Evolutionary conservation across 2,797 vertebrate species (phyloP).

Genomic region (Myioborus miniatus): DNA sequence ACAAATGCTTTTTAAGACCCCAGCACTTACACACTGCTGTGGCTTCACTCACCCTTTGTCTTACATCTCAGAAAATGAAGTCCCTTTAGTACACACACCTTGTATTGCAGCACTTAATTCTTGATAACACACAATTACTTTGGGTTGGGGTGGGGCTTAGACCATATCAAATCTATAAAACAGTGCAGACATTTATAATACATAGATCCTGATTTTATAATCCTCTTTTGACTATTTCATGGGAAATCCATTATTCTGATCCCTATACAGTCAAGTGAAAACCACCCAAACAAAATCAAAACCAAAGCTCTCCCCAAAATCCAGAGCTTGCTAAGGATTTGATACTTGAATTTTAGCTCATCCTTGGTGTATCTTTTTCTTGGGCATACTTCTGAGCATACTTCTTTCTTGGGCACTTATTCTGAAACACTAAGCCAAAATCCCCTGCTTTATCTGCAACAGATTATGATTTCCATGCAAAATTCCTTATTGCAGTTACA

Average conservation of each 20-base stretch:
- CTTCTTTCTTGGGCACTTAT: not conserved
- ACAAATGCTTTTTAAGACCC: not conserved
- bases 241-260: not conserved
- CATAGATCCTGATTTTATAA: constrained; percentile 3
- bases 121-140: not conserved
- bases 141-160: not conserved
- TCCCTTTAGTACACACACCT: not conserved
- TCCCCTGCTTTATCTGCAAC: not conserved
- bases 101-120: not conserved
- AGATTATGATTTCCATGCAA: not conserved
- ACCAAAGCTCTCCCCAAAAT: not conserved
- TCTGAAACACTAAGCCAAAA: not conserved
- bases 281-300: not conserved
- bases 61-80: not conserved
- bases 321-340: not conserved
- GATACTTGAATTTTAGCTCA: not conserved
- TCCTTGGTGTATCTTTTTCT: not conserved
- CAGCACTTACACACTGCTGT: not conserved
- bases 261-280: not conserved
- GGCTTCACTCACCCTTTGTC: not conserved
- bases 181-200: not conserved
- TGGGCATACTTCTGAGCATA: not conserved
- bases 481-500: not conserved
- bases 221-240: not conserved
- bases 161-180: not conserved